These are phyloP conservation scores for Helleia helle DNA, from an alignment of 2,888 invertebrate species.

Conservation along the genomic window DNA sequence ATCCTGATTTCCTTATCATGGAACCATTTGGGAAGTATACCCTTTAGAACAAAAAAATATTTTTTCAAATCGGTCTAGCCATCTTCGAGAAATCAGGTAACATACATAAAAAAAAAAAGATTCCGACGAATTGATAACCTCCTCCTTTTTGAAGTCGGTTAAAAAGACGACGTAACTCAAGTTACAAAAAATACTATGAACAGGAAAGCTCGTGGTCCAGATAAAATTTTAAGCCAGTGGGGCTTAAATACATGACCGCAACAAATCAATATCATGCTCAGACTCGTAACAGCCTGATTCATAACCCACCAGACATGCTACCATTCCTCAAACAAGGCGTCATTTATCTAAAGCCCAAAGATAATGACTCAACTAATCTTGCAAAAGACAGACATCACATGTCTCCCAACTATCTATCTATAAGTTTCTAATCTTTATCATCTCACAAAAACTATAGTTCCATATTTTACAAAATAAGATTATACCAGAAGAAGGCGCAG, in stretches of 20 bases:
- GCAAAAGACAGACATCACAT: slow-evolving; percentile 24
- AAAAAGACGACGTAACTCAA: slow-evolving; percentile 2
- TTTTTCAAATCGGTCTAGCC: too few relatives aligned
- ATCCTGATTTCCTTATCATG: too few relatives aligned
- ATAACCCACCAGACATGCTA: slow-evolving; percentile 7
- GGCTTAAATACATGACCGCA: slow-evolving; percentile 9
- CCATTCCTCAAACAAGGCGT: slow-evolving; percentile 12
- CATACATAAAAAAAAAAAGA: too few relatives aligned
- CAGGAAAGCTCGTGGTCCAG: slow-evolving; percentile 15
- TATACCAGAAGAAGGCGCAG: slow-evolving; percentile 7
- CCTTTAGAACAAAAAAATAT: too few relatives aligned
- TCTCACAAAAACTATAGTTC: slow-evolving; percentile 6
- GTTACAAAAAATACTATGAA: slow-evolving; percentile 9
- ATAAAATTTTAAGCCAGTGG: slow-evolving; percentile 16
- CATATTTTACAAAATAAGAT: slow-evolving; percentile 3
- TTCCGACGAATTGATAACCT: too few relatives aligned
- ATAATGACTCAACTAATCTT: slow-evolving; percentile 16
- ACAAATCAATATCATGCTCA: slow-evolving; percentile 10
- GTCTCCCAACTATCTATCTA: slow-evolving; percentile 8
- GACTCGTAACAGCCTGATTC: slow-evolving; percentile 4
- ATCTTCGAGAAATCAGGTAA: too few relatives aligned
- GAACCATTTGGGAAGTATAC: too few relatives aligned
- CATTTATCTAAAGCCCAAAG: slow-evolving; percentile 12
- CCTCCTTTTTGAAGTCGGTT: too few relatives aligned
- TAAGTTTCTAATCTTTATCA: slow-evolving; percentile 9